Percentiles rank a stretch among this genome's conserved stretches.
phyloP scores from a whole-genome alignment of 2,797 vertebrate species.

The Pogonophryne albipinna region DNA sequence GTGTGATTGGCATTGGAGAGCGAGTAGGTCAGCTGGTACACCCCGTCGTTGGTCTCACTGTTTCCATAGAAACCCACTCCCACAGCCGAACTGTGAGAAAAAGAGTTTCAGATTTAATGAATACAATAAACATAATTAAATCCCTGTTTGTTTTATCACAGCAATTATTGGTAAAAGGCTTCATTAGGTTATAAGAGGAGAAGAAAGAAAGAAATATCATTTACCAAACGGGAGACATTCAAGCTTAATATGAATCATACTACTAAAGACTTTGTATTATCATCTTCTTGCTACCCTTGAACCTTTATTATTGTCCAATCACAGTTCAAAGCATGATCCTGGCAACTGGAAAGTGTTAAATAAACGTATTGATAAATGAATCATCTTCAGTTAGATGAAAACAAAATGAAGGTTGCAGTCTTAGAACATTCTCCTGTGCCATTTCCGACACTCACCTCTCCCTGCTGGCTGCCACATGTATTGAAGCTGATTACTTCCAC shows the following conservation, averaged over 20 bases:
- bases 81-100: conserved; percentile 87
- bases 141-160: conserved; percentile 8
- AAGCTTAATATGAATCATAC: conserved; percentile 2
- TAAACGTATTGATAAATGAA: conserved; percentile 8
- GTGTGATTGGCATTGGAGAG: conserved; percentile 95
- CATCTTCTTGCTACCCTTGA: background rate
- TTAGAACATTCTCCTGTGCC: background rate
- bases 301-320: background rate
- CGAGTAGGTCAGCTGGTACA: conserved; percentile 94
- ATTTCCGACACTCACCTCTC: background rate
- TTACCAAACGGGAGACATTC: conserved; percentile 17
- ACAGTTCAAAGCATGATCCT: conserved; percentile 3
- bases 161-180: background rate
- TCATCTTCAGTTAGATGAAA: background rate
- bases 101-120: conserved; percentile 37
- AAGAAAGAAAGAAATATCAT: conserved; percentile 7
- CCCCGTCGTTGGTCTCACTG: conserved; percentile 95
- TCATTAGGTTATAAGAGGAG: conserved; percentile 11
- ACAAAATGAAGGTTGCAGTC: background rate
- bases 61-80: conserved; percentile 98
- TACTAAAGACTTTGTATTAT: background rate
- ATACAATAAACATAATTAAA: conserved; percentile 38
- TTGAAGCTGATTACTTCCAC: conserved; percentile 8
- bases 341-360: conserved; percentile 9
- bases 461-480: background rate